A percentile compares a stretch with the other conserved stretches of the same genome.
phyloP scores from a whole-genome alignment of 2,888 invertebrate genomes.

The Hesperia comma region DNA sequence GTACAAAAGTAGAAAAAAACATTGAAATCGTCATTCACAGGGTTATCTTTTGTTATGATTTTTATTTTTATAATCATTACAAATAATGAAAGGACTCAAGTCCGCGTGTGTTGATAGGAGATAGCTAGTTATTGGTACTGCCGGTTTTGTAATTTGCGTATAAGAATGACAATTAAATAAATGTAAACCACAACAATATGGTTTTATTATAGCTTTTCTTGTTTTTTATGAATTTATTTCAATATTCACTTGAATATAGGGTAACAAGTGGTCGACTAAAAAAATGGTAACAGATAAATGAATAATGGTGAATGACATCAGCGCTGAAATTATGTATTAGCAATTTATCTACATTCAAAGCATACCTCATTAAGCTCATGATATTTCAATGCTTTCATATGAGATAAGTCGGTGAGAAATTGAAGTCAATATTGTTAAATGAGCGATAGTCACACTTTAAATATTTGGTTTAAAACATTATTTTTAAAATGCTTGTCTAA shows the following conservation, averaged over 20 bases:
- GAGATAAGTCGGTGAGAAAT: no score
- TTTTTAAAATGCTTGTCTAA: neutral
- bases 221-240: neutral
- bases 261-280: no score
- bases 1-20: neutral
- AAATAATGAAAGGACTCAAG: conserved; percentile 17
- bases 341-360: no score
- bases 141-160: conserved; percentile 32
- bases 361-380: no score
- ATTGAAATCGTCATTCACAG: conserved; percentile 8
- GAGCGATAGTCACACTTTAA: no score
- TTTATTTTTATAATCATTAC: conserved; percentile 19
- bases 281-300: no score
- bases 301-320: no score
- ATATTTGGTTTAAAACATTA: no score
- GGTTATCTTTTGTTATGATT: conserved; percentile 23
- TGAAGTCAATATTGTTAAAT: no score
- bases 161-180: conserved; percentile 28
- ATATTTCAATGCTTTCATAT: no score
- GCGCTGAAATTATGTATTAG: no score
- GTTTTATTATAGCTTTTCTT: conserved; percentile 1
- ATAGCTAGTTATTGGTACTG: conserved; percentile 20
- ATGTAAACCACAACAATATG: conserved; percentile 6
- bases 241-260: no score
- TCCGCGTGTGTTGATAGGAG: conserved; percentile 9